Conservation (phyloP, 1,140 invertebrate species). For the Zaprionus tsacasi region DNA sequence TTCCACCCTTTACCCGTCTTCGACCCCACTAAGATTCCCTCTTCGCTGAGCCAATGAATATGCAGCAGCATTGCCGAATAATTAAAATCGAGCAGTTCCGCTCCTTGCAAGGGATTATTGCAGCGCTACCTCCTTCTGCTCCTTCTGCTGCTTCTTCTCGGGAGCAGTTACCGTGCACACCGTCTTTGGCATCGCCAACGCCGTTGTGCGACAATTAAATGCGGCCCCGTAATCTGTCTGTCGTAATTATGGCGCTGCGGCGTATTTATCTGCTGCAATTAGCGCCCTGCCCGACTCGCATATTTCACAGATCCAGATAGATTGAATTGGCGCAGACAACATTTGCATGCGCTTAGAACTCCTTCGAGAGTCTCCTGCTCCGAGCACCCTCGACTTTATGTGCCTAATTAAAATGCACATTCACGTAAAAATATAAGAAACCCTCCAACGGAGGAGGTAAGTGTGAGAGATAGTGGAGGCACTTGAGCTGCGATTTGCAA, state of each 20-base stretch:
- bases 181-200: constrained; percentile 65
- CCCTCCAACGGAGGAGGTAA: neutral
- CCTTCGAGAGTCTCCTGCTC: neutral
- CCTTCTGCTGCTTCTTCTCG: neutral
- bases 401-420: constrained; percentile 51
- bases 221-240: constrained; percentile 72
- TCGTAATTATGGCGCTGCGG: constrained; percentile 78
- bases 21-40: neutral
- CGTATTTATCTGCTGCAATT: constrained; percentile 78
- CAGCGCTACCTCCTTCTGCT: neutral
- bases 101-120: constrained; percentile 38
- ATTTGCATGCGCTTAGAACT: constrained; percentile 50
- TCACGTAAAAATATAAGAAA: constrained; percentile 1
- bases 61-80: constrained; percentile 64
- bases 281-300: constrained; percentile 63
- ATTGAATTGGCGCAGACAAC: constrained; percentile 54
- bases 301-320: constrained; percentile 67
- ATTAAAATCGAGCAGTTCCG: constrained; percentile 67
- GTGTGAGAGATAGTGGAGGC: neutral
- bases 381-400: constrained; percentile 30
- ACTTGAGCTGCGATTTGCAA: constrained; percentile 13
- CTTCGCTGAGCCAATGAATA: constrained; percentile 64
- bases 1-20: too few relatives aligned
- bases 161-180: constrained; percentile 57
- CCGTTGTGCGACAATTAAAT: constrained; percentile 69